Evolutionary conservation across 2,797 vertebrate genomes (phyloP), one percentile per base, ranked within the genome.

Genomic region (Melanotaenia pygmaea): DNA sequence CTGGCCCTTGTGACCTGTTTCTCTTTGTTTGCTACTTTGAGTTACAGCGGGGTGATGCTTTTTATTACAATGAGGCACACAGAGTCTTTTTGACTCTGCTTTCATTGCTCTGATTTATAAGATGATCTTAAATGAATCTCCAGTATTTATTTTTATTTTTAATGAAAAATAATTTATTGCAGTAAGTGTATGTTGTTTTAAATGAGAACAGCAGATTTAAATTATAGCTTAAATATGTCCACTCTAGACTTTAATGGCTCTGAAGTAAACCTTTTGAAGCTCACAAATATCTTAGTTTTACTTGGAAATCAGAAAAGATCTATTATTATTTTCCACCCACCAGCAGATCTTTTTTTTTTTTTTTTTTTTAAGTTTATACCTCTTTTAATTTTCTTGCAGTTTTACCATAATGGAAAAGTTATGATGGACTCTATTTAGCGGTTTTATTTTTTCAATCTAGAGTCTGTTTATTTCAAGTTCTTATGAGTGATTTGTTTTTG

Each of bases 21-120:
- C 77, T 81, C 83, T 88, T 85, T 93, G 87, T 93, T 93, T 91
- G 89, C 84, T 87, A 81, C 68, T 81, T 80, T 90, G 57, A 86
- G 73, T 77, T 83, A 75, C 80, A 70, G 73, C 67, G 59, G 56
- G 74, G 53, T 77, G 84, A 86, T 84, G 78, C 77, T 81, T 86
- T 81, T 81, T 56, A 70, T 26, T 66, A 70, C 64, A 61, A 61
- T 9, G 0, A 56, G 24, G 30, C 69, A 72, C 38, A 71, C 45
- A 59, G 35, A 66, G 70, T 45, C 2, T 67, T 72, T 70, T 67
- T 63, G 38, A 70, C 69, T 60, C 45, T 45, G 47, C 51, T 81
- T 73, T 82, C 61, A 83, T 79, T 76, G 57, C 30, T 24, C 20
- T 67, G 28, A 83, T 80, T 84, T 54, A 76, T 74, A 61, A 57